These are phyloP conservation scores for Xestia sexstrigata DNA, from an alignment of 2,888 invertebrate species.

Conservation along the genomic window DNA sequence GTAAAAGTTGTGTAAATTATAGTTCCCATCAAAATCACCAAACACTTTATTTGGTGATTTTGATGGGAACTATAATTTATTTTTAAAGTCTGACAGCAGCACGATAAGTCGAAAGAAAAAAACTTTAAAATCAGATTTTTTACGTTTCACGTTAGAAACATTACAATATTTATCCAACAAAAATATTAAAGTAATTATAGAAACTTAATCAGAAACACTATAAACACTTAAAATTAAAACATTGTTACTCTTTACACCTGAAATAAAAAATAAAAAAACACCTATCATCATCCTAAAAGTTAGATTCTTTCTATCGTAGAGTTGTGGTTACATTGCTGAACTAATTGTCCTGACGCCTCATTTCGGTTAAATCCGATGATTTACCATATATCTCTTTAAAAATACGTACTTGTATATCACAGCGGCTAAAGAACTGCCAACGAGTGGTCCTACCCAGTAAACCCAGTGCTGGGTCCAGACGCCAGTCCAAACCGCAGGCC, in stretches of 20 bases:
- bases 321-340: not conserved
- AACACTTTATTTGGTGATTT: too few species aligned
- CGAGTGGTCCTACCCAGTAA: conserved; percentile 92
- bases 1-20: too few species aligned
- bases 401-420: conserved; percentile 78
- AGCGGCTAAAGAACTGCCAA: conserved; percentile 78
- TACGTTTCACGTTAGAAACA: too few species aligned
- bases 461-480: conserved; percentile 93
- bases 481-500: conserved; percentile 93
- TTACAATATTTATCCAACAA: not conserved
- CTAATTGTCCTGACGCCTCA: not conserved
- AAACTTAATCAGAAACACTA: not conserved
- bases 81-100: too few species aligned
- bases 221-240: not conserved
- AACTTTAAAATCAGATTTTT: too few species aligned
- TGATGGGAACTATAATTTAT: too few species aligned
- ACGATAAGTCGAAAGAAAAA: too few species aligned
- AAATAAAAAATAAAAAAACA: not conserved
- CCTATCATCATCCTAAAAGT: not conserved
- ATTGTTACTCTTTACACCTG: not conserved
- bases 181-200: not conserved
- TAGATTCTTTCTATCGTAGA: too few species aligned
- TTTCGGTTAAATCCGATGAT: not conserved
- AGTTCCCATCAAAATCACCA: too few species aligned
- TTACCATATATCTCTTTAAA: conserved; percentile 56